Conservation (phyloP, 2,888 invertebrate species). For the Ischnura elegans region DNA sequence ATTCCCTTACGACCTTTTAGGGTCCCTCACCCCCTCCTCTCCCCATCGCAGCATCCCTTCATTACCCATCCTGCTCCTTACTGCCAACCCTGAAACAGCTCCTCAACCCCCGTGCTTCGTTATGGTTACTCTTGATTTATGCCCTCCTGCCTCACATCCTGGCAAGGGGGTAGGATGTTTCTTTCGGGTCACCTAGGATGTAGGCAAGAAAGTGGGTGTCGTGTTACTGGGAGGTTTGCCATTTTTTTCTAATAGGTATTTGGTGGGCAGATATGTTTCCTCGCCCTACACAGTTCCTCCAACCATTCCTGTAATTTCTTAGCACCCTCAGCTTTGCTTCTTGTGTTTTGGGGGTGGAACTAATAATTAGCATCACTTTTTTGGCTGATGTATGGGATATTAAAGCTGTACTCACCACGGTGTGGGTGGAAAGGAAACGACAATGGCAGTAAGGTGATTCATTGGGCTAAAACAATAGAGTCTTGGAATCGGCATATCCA, state of each 20-base stretch:
- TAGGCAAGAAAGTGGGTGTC: slow-evolving; percentile 57
- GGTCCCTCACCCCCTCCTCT: not conserved
- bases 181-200: slow-evolving; percentile 26
- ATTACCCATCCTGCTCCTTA: not conserved
- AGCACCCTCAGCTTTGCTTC: not conserved
- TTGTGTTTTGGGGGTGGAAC: not conserved
- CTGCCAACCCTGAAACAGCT: not conserved
- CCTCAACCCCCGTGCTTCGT: not conserved
- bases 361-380: not conserved
- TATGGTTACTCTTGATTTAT: slow-evolving; percentile 59
- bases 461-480: too few species aligned
- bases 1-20: not conserved
- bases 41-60: not conserved
- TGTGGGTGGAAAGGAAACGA: too few species aligned
- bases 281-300: not conserved
- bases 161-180: not conserved
- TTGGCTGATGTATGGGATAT: not conserved
- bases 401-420: not conserved
- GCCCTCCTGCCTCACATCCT: slow-evolving; percentile 34
- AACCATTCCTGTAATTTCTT: slow-evolving; percentile 17
- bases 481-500: too few species aligned
- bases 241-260: not conserved
- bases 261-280: not conserved
- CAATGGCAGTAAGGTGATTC: too few species aligned
- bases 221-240: slow-evolving; percentile 13